A percentile compares a stretch with the other conserved stretches of the same genome.
These are phyloP conservation scores for Microcebus tavaratra DNA, from an alignment of 2,113 vertebrate species.

Conservation along the genomic window DNA sequence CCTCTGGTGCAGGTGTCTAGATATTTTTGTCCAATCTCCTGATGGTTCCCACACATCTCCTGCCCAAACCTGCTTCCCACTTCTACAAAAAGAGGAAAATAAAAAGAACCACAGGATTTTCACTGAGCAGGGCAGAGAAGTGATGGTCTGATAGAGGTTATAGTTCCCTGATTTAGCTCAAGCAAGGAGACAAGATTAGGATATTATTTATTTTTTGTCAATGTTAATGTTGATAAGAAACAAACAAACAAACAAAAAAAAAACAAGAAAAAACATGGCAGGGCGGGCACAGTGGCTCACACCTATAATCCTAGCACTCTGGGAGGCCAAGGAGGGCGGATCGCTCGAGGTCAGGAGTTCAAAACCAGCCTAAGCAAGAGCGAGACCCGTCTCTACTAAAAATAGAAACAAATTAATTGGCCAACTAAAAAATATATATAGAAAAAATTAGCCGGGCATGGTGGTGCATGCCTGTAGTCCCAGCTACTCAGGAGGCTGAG, in stretches of 20 bases:
- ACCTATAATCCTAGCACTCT: too few relatives aligned
- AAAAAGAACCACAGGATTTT: neutral
- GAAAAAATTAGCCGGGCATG: too few relatives aligned
- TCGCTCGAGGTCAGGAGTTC: too few relatives aligned
- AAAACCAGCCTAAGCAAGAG: too few relatives aligned
- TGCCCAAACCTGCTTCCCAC: neutral
- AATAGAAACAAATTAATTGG: too few relatives aligned
- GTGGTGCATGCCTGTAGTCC: too few relatives aligned
- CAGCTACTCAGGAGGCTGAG: too few relatives aligned
- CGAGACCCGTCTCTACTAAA: too few relatives aligned
- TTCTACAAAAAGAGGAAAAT: neutral
- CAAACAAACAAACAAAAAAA: neutral
- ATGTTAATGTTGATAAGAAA: neutral
- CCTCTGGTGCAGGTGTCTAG: neutral
- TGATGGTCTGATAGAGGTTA: neutral
- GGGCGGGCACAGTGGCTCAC: too few relatives aligned
- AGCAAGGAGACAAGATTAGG: neutral
- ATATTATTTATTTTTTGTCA: neutral
- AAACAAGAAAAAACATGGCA: neutral
- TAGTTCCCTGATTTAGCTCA: neutral
- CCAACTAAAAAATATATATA: too few relatives aligned
- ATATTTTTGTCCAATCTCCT: constrained; percentile 19
- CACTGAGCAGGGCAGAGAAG: neutral
- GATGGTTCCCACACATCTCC: neutral
- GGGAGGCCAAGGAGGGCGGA: too few relatives aligned